phyloP scores from a whole-genome alignment of 2,888 invertebrate species.

The Heterodera filipjevi region DNA sequence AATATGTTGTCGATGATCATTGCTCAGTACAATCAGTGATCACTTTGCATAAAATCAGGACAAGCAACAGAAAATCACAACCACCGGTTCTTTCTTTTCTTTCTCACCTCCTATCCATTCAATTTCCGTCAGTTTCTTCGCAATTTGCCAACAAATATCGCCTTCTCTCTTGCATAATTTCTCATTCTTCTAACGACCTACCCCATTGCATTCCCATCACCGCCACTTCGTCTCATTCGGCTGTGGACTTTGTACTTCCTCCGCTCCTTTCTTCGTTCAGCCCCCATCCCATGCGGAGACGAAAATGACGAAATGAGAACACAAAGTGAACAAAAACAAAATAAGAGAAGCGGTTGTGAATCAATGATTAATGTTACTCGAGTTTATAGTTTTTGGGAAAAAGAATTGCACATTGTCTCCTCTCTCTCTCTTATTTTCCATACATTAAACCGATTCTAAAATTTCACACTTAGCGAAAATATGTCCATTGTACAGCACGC shows the following conservation, averaged over 20 bases:
- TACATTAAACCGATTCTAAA: too few relatives aligned
- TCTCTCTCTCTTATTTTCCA: too few relatives aligned
- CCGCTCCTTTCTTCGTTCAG: too few relatives aligned
- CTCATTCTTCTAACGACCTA: background rate
- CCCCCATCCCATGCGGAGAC: background rate
- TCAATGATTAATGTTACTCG: too few relatives aligned
- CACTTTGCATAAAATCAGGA: too few relatives aligned
- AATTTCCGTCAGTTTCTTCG: background rate
- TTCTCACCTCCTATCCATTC: too few relatives aligned
- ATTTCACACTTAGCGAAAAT: too few relatives aligned
- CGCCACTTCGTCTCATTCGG: background rate
- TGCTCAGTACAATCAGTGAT: background rate
- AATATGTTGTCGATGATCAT: background rate
- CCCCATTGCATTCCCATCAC: background rate
- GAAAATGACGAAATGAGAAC: slow-evolving; percentile 3
- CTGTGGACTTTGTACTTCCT: background rate
- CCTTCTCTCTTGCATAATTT: background rate
- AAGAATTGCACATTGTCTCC: too few relatives aligned
- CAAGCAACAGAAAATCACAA: too few relatives aligned
- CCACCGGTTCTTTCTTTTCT: too few relatives aligned
- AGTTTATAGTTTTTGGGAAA: too few relatives aligned
- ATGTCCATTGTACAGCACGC: too few relatives aligned
- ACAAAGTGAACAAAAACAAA: background rate
- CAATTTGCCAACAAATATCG: background rate
- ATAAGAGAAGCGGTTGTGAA: background rate